phyloP scores from a whole-genome alignment of 2,888 invertebrate species.

The Drosophila yooni region DNA sequence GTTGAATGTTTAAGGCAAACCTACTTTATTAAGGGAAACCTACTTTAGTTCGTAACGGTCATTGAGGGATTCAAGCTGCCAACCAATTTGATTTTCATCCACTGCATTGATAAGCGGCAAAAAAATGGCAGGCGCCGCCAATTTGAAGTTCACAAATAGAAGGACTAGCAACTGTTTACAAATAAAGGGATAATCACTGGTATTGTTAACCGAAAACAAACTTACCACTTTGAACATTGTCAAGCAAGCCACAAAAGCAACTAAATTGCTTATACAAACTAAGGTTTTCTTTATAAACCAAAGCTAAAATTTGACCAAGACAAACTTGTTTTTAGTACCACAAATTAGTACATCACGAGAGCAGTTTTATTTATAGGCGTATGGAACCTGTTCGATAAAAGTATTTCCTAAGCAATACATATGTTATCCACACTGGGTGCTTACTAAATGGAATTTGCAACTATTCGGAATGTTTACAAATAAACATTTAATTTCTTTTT shows the following conservation, averaged over 20 bases:
- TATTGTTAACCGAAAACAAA: background rate
- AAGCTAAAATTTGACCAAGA: background rate
- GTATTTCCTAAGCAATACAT: background rate
- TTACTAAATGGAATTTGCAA: background rate
- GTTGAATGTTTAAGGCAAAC: background rate
- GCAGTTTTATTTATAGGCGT: background rate
- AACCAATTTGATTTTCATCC: constrained; percentile 15
- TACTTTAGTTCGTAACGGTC: constrained; percentile 44
- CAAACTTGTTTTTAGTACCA: constrained; percentile 6
- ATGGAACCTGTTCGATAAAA: background rate
- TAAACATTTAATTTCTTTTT: background rate
- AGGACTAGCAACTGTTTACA: constrained; percentile 32
- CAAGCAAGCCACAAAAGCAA: constrained; percentile 6
- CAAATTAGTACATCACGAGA: background rate
- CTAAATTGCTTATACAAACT: background rate
- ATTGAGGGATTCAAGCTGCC: constrained; percentile 25
- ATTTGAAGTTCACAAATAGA: constrained; percentile 18
- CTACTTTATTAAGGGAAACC: background rate
- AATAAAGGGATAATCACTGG: background rate
- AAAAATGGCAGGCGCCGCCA: constrained; percentile 18
- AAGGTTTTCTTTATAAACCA: background rate
- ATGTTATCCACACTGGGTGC: background rate
- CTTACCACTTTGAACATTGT: constrained; percentile 25
- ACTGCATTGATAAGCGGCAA: constrained; percentile 33
- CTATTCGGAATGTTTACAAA: background rate